Conservation (phyloP, 2,113 vertebrate species). For the Arizona elegans region DNA sequence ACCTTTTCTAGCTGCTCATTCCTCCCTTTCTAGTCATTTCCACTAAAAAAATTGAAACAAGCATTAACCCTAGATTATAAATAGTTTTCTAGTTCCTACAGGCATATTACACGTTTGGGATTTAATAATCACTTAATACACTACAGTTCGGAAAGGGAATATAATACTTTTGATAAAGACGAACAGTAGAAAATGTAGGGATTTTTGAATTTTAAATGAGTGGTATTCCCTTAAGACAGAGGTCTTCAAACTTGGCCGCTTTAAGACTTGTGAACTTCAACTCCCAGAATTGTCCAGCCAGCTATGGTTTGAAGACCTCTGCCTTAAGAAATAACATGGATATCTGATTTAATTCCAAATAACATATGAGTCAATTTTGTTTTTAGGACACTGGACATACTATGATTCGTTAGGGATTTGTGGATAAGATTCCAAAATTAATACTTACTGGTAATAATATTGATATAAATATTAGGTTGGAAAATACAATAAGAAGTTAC, state of each 20-base stretch:
- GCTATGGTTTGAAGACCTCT: too few relatives aligned
- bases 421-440: neutral
- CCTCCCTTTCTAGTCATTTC: neutral
- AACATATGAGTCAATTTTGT: neutral
- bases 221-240: fast-evolving
- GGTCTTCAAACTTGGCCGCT: too few relatives aligned
- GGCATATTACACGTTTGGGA: neutral
- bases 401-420: neutral
- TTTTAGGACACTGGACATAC: neutral
- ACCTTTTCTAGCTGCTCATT: neutral
- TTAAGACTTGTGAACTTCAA: too few relatives aligned
- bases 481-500: neutral
- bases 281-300: too few relatives aligned
- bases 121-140: slow-evolving; percentile 20
- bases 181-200: neutral
- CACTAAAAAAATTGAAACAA: neutral
- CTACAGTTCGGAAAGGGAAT: slow-evolving; percentile 5
- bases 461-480: neutral
- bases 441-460: neutral
- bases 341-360: neutral
- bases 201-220: neutral
- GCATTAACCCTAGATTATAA: neutral
- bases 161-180: neutral
- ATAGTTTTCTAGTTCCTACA: neutral
- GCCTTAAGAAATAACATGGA: neutral